A percentile compares a stretch with the other conserved stretches of the same genome.
Conservation (phyloP, 2,797 vertebrate species). For the Okamejei kenojei region DNA sequence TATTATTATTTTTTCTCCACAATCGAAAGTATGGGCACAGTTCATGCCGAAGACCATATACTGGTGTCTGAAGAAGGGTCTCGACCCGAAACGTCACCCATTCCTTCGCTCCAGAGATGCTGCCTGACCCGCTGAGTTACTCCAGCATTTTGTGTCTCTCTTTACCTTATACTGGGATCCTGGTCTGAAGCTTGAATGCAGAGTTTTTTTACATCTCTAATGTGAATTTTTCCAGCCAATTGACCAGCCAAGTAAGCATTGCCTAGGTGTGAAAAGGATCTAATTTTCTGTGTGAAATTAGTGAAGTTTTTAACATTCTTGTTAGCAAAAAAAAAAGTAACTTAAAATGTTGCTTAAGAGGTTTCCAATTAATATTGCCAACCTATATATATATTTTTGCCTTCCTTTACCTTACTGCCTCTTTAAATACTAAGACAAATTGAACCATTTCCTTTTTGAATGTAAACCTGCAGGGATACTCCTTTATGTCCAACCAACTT, state of each 20-base stretch:
- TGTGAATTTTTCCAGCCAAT: background rate
- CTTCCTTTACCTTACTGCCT: too few relatives aligned
- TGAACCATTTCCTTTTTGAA: background rate
- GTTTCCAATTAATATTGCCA: background rate
- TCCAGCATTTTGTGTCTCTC: too few relatives aligned
- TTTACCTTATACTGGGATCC: background rate
- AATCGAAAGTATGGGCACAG: background rate
- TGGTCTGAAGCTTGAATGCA: background rate
- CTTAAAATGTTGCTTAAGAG: background rate
- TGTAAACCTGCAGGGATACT: too few relatives aligned
- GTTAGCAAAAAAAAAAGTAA: background rate
- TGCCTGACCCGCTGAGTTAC: too few relatives aligned
- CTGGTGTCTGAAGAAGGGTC: too few relatives aligned
- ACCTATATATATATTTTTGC: too few relatives aligned
- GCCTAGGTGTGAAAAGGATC: background rate
- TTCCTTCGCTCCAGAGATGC: too few relatives aligned
- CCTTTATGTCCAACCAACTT: background rate
- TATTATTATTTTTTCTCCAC: too few relatives aligned
- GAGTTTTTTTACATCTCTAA: background rate
- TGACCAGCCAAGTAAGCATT: too few relatives aligned
- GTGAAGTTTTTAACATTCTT: background rate
- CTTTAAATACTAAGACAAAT: background rate
- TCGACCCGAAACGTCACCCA: too few relatives aligned
- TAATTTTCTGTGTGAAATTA: background rate
- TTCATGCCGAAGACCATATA: background rate